Conservation (phyloP, 2,113 vertebrate species). For the Bujurquina vittata region DNA sequence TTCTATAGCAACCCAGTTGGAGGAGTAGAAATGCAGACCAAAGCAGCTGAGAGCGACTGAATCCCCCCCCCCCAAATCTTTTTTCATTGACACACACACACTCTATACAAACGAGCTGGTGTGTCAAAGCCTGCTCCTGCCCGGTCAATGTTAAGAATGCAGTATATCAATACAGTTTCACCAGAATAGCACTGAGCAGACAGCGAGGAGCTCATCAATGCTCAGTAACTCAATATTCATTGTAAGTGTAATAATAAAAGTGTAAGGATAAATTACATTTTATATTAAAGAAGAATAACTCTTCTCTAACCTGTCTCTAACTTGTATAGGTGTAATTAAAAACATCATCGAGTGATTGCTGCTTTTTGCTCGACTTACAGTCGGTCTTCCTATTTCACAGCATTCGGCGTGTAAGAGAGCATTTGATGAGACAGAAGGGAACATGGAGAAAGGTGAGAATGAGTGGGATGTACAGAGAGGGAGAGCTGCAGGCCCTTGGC, state of each 20-base stretch:
- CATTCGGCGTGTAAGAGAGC: background rate
- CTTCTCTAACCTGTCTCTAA: background rate
- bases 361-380: background rate
- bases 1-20: conserved; percentile 69
- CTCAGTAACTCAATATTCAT: background rate
- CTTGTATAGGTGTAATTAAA: background rate
- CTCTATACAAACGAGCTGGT: background rate
- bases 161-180: background rate
- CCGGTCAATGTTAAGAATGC: background rate
- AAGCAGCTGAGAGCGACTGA: conserved; percentile 15
- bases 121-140: background rate
- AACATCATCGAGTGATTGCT: background rate
- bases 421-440: conserved; percentile 14
- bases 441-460: conserved; percentile 38
- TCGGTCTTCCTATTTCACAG: background rate
- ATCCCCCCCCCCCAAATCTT: background rate
- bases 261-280: background rate
- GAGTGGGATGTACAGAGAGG: conserved; percentile 23
- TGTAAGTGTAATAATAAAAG: background rate
- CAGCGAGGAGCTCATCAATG: background rate
- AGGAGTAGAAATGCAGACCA: conserved; percentile 19
- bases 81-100: background rate
- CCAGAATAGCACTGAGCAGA: background rate
- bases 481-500: conserved; percentile 42
- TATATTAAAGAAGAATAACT: background rate